Conservation (phyloP, 2,888 invertebrate genomes). For the Pristionchus arcanus region DNA sequence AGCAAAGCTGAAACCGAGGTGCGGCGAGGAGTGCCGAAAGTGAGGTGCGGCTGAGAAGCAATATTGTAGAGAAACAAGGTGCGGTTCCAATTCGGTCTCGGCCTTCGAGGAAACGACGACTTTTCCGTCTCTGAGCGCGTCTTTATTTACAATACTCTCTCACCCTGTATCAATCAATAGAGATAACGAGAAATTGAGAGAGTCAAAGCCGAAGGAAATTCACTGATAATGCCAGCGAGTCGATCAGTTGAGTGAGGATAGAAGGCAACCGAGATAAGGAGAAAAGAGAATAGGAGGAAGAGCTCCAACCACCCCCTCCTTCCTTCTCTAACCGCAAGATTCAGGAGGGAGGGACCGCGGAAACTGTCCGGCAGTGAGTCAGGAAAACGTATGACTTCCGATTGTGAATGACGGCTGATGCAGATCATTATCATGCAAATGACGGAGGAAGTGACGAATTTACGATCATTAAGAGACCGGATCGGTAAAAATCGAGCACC, state of each 20-base stretch:
- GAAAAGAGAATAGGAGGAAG: background rate
- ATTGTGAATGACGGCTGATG: background rate
- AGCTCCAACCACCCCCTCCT: background rate
- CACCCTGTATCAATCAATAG: no score
- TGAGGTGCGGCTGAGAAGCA: no score
- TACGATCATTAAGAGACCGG: no score
- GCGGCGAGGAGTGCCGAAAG: background rate
- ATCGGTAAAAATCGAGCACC: no score
- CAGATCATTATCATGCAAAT: background rate
- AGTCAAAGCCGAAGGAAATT: no score
- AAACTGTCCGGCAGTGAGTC: background rate
- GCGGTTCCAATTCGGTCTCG: no score
- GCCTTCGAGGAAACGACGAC: no score
- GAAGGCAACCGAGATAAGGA: background rate
- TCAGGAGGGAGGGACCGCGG: background rate
- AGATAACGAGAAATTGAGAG: no score
- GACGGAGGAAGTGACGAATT: background rate
- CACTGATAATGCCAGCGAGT: no score
- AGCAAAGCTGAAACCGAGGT: background rate
- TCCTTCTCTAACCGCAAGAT: background rate
- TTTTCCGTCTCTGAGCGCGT: no score
- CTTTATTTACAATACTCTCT: no score
- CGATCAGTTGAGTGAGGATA: background rate
- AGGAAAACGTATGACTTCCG: background rate
- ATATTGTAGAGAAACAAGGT: no score